These are phyloP conservation scores for Pogonognathellus flavescens DNA, from an alignment of 1,140 invertebrate species.

Conservation along the genomic window DNA sequence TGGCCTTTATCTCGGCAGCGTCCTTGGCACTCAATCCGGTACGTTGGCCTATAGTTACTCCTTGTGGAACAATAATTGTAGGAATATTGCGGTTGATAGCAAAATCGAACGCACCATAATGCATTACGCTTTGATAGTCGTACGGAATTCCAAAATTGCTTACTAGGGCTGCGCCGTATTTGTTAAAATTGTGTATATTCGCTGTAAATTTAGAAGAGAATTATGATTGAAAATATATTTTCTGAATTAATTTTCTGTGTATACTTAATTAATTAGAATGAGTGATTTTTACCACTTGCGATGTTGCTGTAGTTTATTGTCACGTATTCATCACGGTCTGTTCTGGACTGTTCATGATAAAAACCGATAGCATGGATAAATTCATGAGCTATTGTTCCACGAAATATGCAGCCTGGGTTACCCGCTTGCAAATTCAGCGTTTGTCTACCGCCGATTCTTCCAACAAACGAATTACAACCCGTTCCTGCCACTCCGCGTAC, in stretches of 20 bases:
- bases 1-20: neutral
- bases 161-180: neutral
- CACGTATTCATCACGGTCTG: slow-evolving; percentile 78
- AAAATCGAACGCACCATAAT: slow-evolving; percentile 61
- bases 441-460: slow-evolving; percentile 78
- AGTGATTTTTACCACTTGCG: slow-evolving; percentile 35
- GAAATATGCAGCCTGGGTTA: slow-evolving; percentile 74
- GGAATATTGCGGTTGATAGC: slow-evolving; percentile 44
- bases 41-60: neutral
- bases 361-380: slow-evolving; percentile 79
- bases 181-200: slow-evolving; percentile 60
- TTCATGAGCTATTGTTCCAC: slow-evolving; percentile 77
- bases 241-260: no score
- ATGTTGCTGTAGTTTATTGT: slow-evolving; percentile 78
- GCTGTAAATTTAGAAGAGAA: neutral
- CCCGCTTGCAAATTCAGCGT: slow-evolving; percentile 62
- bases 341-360: slow-evolving; percentile 78
- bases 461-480: slow-evolving; percentile 87
- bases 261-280: neutral
- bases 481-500: slow-evolving; percentile 70
- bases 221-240: neutral
- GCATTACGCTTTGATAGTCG: slow-evolving; percentile 71
- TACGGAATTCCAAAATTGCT: slow-evolving; percentile 68
- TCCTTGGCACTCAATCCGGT: neutral
- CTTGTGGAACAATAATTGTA: neutral